Evolutionary conservation across 2,113 vertebrate genomes (phyloP).

Genomic region (Leucopternis melanops): DNA sequence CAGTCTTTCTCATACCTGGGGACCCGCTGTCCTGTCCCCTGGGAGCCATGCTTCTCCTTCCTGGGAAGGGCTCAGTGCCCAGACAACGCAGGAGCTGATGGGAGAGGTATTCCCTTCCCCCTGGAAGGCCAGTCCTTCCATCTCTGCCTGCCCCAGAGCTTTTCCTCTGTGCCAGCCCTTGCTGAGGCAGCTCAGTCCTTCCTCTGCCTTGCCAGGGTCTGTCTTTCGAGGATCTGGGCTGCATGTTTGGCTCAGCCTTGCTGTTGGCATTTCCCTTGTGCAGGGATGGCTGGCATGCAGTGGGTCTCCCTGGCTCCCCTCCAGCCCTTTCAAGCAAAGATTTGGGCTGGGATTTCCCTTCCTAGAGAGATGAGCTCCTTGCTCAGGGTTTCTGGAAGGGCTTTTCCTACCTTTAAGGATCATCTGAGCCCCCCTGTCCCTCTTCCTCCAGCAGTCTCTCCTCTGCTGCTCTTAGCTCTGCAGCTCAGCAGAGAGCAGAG

Average conservation of each 20-base stretch:
- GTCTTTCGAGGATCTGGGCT: not conserved
- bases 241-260: not conserved
- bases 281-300: not conserved
- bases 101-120: not conserved
- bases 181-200: not conserved
- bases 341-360: not conserved
- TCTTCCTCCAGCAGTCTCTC: not conserved
- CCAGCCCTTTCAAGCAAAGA: not conserved
- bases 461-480: not conserved
- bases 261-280: not conserved
- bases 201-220: not conserved
- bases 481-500: not conserved
- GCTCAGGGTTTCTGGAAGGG: not conserved
- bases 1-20: not conserved
- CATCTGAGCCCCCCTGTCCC: not conserved
- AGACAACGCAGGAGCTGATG: not conserved
- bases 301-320: not conserved
- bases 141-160: not conserved
- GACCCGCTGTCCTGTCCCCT: not conserved
- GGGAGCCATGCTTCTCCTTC: not conserved
- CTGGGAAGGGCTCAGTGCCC: not conserved
- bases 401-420: not conserved
- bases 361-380: not conserved
- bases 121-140: not conserved
- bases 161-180: accelerated